Conservation (phyloP, 2,888 invertebrate species). For the Poecilobothrus nobilitatus region DNA sequence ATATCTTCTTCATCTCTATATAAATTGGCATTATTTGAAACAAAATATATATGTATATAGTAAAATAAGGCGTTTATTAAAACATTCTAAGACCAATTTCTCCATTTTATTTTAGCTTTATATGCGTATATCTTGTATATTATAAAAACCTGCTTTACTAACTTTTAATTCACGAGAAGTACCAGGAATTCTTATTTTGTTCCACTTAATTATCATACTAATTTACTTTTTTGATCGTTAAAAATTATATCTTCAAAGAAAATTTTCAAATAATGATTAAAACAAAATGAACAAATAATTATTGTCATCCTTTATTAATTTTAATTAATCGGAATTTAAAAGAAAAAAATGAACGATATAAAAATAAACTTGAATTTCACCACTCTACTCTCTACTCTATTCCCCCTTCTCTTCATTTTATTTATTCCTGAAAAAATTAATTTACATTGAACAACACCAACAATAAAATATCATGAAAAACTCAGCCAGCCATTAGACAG, state of each 20-base stretch:
- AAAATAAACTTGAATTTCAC: neutral
- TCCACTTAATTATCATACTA: conserved; percentile 1
- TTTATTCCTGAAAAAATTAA: neutral
- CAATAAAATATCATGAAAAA: neutral
- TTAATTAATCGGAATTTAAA: neutral
- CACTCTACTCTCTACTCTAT: neutral
- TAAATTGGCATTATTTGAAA: no score
- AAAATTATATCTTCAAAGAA: conserved; percentile 1
- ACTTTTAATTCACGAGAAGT: neutral
- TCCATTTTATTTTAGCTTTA: no score
- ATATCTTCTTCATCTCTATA: no score
- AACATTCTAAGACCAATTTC: no score
- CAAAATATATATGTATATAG: no score
- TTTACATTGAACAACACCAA: neutral
- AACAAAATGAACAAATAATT: neutral
- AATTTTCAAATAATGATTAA: conserved; percentile 1
- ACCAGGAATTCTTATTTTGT: neutral
- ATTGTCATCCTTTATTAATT: conserved; percentile 5
- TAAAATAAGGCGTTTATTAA: no score
- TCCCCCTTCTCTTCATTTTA: neutral
- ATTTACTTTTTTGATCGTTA: neutral
- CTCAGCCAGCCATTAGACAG: neutral
- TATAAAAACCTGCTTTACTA: no score
- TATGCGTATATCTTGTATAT: no score
- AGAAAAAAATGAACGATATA: neutral